phyloP scores from a whole-genome alignment of 2,888 invertebrate species.

The Coelopa pilipes region DNA sequence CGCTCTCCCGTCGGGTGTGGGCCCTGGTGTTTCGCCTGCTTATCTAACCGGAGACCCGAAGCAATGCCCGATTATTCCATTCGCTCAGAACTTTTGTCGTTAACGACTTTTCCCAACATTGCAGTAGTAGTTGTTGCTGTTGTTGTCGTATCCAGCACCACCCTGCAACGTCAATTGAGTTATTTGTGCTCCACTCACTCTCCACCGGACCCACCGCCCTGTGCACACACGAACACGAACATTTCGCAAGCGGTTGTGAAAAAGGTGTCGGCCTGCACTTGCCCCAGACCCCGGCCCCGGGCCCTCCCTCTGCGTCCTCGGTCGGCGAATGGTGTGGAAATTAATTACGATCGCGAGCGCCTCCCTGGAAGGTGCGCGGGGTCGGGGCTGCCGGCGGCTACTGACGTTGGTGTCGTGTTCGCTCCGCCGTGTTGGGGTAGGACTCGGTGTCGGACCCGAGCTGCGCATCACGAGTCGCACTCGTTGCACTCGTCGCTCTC shows the following conservation, averaged over 20 bases:
- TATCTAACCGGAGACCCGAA: conserved; percentile 1
- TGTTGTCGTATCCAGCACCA: too few species aligned
- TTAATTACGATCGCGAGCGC: too few species aligned
- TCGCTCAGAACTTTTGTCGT: conserved; percentile 17
- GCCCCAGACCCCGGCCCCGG: too few species aligned
- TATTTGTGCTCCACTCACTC: neutral
- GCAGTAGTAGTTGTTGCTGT: neutral
- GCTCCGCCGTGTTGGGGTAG: neutral
- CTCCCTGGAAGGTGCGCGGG: too few species aligned
- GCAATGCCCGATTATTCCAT: conserved; percentile 26
- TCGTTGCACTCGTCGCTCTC: too few species aligned
- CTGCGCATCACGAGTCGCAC: neutral
- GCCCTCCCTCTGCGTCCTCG: too few species aligned
- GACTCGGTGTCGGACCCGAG: neutral
- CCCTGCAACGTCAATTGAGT: neutral
- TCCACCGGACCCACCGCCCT: neutral
- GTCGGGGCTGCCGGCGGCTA: too few species aligned
- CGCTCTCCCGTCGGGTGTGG: too few species aligned
- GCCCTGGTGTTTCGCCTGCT: too few species aligned
- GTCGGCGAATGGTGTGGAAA: too few species aligned
- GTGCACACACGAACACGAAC: neutral
- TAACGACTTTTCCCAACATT: neutral
- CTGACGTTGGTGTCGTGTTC: too few species aligned
- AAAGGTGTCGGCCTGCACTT: neutral
- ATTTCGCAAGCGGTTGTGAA: conserved; percentile 1